A percentile compares a stretch with the other conserved stretches of the same genome.
These are phyloP conservation scores for Syngnathus scovelli DNA, from an alignment of 2,113 vertebrate species.

Conservation along the genomic window DNA sequence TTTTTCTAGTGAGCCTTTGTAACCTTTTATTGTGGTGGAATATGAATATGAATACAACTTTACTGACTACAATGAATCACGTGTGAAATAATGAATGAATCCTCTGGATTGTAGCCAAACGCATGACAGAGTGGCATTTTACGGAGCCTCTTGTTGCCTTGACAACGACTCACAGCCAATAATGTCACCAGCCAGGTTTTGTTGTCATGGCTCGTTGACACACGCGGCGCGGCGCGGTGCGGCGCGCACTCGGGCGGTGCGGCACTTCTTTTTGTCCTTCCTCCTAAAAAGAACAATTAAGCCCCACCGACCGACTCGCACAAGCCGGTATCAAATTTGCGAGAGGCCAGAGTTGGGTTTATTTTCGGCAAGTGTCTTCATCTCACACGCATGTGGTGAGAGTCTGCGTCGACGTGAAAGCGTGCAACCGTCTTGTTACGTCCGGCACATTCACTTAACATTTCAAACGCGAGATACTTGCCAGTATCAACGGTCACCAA, in stretches of 20 bases:
- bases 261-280: too few relatives aligned
- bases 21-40: slow-evolving; percentile 96
- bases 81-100: not conserved
- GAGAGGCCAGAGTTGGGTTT: slow-evolving; percentile 53
- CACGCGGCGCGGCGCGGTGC: not conserved
- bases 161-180: not conserved
- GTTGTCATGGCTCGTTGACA: not conserved
- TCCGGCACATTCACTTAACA: not conserved
- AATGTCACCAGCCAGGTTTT: not conserved
- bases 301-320: slow-evolving; percentile 4
- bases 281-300: too few relatives aligned
- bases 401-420: not conserved
- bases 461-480: too few relatives aligned
- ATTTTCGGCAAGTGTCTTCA: slow-evolving; percentile 57
- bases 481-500: too few relatives aligned
- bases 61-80: slow-evolving; percentile 56
- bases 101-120: not conserved
- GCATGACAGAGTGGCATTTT: not conserved
- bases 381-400: slow-evolving; percentile 10
- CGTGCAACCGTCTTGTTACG: not conserved
- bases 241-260: not conserved
- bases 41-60: slow-evolving; percentile 65
- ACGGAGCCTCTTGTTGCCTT: not conserved
- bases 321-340: slow-evolving; percentile 58
- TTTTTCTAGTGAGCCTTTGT: slow-evolving; percentile 95